Base-by-base conservation (phyloP, 2,797 vertebrate species). In the Hemitrygon akajei region DNA sequence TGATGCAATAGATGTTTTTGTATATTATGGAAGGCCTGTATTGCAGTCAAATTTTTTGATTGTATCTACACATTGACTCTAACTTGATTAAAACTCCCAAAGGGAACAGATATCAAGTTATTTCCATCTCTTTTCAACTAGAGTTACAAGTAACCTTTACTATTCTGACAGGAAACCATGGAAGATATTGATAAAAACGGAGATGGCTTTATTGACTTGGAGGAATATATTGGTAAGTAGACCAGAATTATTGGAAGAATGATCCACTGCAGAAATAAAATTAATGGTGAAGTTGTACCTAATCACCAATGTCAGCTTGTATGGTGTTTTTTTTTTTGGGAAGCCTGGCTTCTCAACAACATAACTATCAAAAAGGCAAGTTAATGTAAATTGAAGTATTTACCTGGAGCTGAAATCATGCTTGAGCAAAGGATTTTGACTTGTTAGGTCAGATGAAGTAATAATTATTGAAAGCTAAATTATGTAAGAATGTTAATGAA, bases 171-270 rank as follows among this genome's bases (percentile, higher is more conserved):
- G 98, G 98, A 99, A 96, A 98, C 98, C 0, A 98, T 99, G 95
- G 98, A 99, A 94, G 98, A 99, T 95, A 98, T 99, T 11, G 98
- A 99, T 96, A 98, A 98, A 96, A 97, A 99, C 22, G 97, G 97
- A 0, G 98, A 99, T 20, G 98, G 98, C 9, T 97, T 98, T 95
- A 98, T 99, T 12, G 97, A 98, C 94, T 95, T 98, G 93, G 96
- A 98, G 75, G 98, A 99, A 63, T 99, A 98, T 95, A 98, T 99
- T 0, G 98, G 98, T 99, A 94, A 97, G 97, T 95, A 93, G 1
- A 92, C 37, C 37, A 25, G 2, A 91, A 16, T 47, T 47, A 47
- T 60, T 60, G 82, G 47, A 60, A 60, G 47, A 86, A 11, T 79
- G 77, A 37, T 10, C 12, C 9, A 11, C 34, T n/a, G 27, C 56